Percentiles rank a stretch among this genome's conserved stretches.
phyloP scores from a whole-genome alignment of 1,140 invertebrate genomes.

The Camponotus vicinus region DNA sequence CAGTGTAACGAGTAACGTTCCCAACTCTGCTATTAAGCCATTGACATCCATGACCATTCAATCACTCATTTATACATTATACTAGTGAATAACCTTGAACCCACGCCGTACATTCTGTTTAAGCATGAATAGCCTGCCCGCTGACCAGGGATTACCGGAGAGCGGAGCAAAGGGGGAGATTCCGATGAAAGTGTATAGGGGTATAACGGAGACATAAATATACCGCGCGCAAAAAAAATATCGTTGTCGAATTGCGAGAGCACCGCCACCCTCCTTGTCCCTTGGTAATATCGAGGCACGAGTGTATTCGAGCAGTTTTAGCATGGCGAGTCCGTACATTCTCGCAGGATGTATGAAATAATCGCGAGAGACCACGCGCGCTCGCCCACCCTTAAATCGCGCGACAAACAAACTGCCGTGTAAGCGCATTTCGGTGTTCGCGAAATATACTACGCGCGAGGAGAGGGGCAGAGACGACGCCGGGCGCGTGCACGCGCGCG shows the following conservation, averaged over 20 bases:
- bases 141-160: not conserved
- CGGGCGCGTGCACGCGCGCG: constrained; percentile 25
- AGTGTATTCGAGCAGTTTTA: constrained; percentile 26
- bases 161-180: not conserved
- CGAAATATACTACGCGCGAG: constrained; percentile 1
- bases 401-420: constrained; percentile 44
- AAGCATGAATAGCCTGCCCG: constrained; percentile 30
- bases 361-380: constrained; percentile 30
- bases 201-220: constrained; percentile 25
- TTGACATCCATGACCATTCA: constrained; percentile 8
- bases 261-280: not conserved
- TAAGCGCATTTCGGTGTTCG: constrained; percentile 56
- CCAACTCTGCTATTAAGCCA: not conserved
- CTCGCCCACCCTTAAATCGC: constrained; percentile 38
- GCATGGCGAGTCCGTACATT: constrained; percentile 1
- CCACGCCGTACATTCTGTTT: constrained; percentile 32
- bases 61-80: constrained; percentile 26
- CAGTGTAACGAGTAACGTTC: too few relatives aligned
- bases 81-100: constrained; percentile 20
- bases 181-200: constrained; percentile 21
- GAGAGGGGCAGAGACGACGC: not conserved
- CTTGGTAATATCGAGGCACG: constrained; percentile 26
- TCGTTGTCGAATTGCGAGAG: constrained; percentile 11
- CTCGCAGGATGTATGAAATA: constrained; percentile 50
- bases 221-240: not conserved